Evolutionary conservation across 2,113 vertebrate genomes (phyloP).

Genomic region (Phyllopteryx taeniolatus): DNA sequence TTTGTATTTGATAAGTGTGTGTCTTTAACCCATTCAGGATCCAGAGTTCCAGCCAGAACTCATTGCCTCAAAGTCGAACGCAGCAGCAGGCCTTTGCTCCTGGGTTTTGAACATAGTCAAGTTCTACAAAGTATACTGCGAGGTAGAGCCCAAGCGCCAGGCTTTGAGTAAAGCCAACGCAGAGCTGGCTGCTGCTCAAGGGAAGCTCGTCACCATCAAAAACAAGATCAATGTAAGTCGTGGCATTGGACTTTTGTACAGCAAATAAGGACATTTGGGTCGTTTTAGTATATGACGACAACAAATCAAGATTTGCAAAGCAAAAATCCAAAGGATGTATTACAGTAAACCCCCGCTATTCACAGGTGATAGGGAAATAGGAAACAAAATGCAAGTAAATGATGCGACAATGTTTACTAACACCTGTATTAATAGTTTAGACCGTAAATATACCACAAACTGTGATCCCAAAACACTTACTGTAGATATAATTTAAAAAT

Average conservation of each 20-base stretch:
- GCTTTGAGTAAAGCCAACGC: conserved; percentile 83
- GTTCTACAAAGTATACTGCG: conserved; percentile 86
- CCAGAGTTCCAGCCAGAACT: conserved; percentile 85
- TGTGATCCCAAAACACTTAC: too few relatives aligned
- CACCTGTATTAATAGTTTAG: too few relatives aligned
- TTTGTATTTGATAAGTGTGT: neutral
- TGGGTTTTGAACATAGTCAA: conserved; percentile 92
- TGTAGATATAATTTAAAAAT: too few relatives aligned
- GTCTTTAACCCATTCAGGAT: conserved; percentile 69
- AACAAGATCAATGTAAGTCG: conserved; percentile 84
- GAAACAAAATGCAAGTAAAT: too few relatives aligned
- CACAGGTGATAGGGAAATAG: too few relatives aligned
- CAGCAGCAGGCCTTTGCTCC: conserved; percentile 90
- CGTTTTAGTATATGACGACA: neutral
- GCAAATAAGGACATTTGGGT: neutral
- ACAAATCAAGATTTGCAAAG: neutral
- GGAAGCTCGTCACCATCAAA: conserved; percentile 85
- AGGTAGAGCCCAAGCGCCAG: conserved; percentile 92
- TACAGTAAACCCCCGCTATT: too few relatives aligned
- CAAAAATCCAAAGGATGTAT: neutral
- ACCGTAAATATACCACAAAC: too few relatives aligned
- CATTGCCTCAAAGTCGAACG: conserved; percentile 82
- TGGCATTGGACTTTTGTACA: neutral
- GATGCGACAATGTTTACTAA: too few relatives aligned
- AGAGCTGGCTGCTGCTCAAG: conserved; percentile 84